Percentiles rank a stretch among this genome's conserved stretches.
These are phyloP conservation scores for Centroberyx gerrardi DNA, from an alignment of 2,797 vertebrate species.

Conservation along the genomic window DNA sequence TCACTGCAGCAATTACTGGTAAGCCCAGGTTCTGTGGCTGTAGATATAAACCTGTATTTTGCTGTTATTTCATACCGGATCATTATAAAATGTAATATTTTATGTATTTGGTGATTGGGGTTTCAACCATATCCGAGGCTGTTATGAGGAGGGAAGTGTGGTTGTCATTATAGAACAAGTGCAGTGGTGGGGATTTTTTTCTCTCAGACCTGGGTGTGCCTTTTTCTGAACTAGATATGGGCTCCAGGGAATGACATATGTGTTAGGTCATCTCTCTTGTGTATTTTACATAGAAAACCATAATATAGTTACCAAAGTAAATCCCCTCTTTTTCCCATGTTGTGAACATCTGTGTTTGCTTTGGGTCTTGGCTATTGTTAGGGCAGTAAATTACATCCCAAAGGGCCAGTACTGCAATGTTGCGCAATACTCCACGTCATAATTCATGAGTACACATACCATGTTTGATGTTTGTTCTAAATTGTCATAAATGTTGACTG, in stretches of 20 bases:
- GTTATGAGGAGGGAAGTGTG: conserved; percentile 43
- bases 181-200: conserved; percentile 69
- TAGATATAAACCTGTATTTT: conserved; percentile 8
- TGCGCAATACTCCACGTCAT: conserved; percentile 66
- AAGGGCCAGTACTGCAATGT: conserved; percentile 62
- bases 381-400: conserved; percentile 59
- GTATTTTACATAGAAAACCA: conserved; percentile 69
- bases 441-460: conserved; percentile 59
- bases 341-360: conserved; percentile 85
- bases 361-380: conserved; percentile 68
- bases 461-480: conserved; percentile 69
- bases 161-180: conserved; percentile 79
- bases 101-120: not conserved
- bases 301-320: conserved; percentile 53
- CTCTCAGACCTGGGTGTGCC: conserved; percentile 86
- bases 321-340: conserved; percentile 55
- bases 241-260: conserved; percentile 71
- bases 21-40: conserved; percentile 25
- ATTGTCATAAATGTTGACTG: conserved; percentile 35
- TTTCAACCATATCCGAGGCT: conserved; percentile 25
- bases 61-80: not conserved
- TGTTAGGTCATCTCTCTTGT: conserved; percentile 83
- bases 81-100: not conserved
- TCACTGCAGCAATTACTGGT: conserved; percentile 63
- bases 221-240: conserved; percentile 71